These are phyloP conservation scores for Syndactyla subalaris DNA, from an alignment of 2,797 vertebrate species.

Conservation along the genomic window DNA sequence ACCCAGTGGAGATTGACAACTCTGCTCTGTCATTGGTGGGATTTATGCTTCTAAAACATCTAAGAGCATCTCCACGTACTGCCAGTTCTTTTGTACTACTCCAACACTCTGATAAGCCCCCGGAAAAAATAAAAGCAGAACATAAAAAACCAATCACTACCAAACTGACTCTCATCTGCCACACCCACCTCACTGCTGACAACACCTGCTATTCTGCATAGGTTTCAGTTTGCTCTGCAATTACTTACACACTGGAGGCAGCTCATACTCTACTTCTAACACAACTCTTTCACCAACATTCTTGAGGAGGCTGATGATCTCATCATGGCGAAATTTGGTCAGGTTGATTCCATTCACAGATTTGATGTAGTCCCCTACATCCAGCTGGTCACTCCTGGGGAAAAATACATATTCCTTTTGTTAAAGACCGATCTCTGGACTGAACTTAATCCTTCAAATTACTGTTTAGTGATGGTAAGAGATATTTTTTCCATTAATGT, in stretches of 20 bases:
- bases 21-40: not conserved
- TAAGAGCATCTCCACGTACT: not conserved
- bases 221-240: not conserved
- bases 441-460: not conserved
- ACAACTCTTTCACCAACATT: conserved; percentile 95
- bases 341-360: conserved; percentile 97
- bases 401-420: not conserved
- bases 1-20: not conserved
- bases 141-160: not conserved
- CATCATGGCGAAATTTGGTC: conserved; percentile 95
- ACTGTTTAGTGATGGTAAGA: not conserved
- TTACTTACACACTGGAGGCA: conserved; percentile 92
- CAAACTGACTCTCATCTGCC: not conserved
- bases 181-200: not conserved
- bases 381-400: conserved; percentile 94
- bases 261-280: conserved; percentile 94
- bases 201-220: rapidly evolving
- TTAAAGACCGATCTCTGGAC: not conserved
- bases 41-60: not conserved
- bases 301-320: conserved; percentile 97
- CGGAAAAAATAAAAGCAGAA: not conserved
- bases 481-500: not conserved
- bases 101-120: not conserved
- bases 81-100: not conserved
- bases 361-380: conserved; percentile 95